phyloP scores from a whole-genome alignment of 2,888 invertebrate genomes.

The Lasioglossum pauxillum region DNA sequence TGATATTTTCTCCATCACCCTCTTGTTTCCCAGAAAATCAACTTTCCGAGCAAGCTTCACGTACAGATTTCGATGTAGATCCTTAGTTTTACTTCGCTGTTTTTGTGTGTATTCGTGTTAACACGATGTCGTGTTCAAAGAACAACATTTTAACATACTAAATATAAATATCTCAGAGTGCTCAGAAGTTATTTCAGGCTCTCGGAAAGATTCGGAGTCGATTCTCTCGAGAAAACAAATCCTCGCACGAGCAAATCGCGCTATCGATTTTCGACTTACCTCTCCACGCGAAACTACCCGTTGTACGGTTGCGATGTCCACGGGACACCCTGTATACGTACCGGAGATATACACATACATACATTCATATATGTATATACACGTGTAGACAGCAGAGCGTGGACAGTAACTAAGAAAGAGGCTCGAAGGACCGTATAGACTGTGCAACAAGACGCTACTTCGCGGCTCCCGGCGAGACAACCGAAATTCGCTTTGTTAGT shows the following conservation, averaged over 20 bases:
- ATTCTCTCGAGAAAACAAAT: not conserved
- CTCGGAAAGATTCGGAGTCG: not conserved
- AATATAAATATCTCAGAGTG: not conserved
- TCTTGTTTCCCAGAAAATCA: not conserved
- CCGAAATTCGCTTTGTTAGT: conserved; percentile 42
- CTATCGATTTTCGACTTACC: not conserved
- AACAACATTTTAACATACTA: not conserved
- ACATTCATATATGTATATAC: conserved; percentile 37
- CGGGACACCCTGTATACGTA: conserved; percentile 10
- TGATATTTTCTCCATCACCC: not conserved
- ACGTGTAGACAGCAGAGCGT: conserved; percentile 57
- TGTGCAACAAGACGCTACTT: conserved; percentile 63
- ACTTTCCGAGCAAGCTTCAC: no score
- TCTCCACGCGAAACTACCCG: not conserved
- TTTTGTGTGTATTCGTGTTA: no score
- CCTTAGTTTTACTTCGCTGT: no score
- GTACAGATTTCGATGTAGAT: no score
- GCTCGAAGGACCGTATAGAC: conserved; percentile 68
- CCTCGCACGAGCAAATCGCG: not conserved
- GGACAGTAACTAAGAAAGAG: conserved; percentile 64
- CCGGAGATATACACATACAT: conserved; percentile 32
- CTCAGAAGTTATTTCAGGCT: no score
- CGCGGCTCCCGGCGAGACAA: conserved; percentile 63
- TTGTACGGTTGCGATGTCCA: not conserved
- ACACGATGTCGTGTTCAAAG: no score